Evolutionary conservation across 2,113 vertebrate genomes (phyloP).

Genomic region (Onychorhynchus coronatus): DNA sequence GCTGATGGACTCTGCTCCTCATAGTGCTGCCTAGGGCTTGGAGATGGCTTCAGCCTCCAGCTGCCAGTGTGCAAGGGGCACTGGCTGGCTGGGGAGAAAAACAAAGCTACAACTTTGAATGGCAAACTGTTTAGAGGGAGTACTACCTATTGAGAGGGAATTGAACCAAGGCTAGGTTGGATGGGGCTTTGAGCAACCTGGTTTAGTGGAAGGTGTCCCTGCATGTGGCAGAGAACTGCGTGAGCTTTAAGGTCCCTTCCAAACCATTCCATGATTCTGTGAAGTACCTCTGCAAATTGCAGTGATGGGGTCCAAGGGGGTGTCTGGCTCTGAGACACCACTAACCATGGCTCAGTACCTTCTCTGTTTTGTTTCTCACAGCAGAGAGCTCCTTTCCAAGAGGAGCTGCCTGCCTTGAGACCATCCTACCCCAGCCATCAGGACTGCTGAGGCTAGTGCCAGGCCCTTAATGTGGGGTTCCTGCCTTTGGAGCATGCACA

Average conservation of each 20-base stretch:
- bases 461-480: fast-evolving
- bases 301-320: background rate
- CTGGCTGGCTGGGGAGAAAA: background rate
- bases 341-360: background rate
- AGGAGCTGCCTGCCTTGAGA: background rate
- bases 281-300: background rate
- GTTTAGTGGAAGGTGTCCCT: background rate
- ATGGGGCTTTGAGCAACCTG: background rate
- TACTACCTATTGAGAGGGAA: background rate
- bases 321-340: background rate
- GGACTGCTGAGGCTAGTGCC: background rate
- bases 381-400: background rate
- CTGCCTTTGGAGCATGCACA: background rate
- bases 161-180: background rate
- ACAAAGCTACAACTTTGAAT: background rate
- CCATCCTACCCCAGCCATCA: background rate
- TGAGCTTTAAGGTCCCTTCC: background rate
- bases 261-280: background rate
- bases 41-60: background rate
- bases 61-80: background rate
- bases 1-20: background rate
- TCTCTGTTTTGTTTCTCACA: background rate
- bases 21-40: background rate
- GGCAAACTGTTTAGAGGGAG: background rate
- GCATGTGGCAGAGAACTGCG: background rate